Percentiles rank a stretch among this genome's conserved stretches.
Conservation (phyloP, 2,888 invertebrate genomes). For the Harpalus rufipes region DNA sequence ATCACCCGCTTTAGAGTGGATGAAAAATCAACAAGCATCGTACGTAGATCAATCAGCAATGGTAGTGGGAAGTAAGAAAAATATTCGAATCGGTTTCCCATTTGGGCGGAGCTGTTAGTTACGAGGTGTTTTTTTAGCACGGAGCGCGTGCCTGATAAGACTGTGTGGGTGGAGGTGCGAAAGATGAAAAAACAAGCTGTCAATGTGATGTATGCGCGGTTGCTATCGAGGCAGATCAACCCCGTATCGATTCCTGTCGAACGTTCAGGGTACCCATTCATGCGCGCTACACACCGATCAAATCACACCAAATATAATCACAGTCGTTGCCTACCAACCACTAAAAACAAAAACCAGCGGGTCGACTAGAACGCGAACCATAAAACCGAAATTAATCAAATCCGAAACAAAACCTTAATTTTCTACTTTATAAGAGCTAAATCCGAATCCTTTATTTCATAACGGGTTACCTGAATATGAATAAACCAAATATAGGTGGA, state of each 20-base stretch:
- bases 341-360: too few relatives aligned
- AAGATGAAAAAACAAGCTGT: slow-evolving; percentile 66
- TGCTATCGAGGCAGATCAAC: slow-evolving; percentile 58
- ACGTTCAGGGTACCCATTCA: slow-evolving; percentile 57
- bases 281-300: slow-evolving; percentile 25
- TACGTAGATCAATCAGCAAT: slow-evolving; percentile 7
- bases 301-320: background rate
- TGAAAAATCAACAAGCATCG: slow-evolving; percentile 23
- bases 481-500: too few relatives aligned
- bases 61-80: slow-evolving; percentile 33
- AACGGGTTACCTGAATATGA: too few relatives aligned
- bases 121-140: slow-evolving; percentile 40
- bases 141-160: slow-evolving; percentile 48
- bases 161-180: slow-evolving; percentile 42
- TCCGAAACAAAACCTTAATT: too few relatives aligned
- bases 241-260: slow-evolving; percentile 57
- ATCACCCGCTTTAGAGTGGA: background rate
- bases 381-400: too few relatives aligned
- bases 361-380: too few relatives aligned
- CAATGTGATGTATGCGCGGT: slow-evolving; percentile 63
- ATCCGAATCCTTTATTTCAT: too few relatives aligned
- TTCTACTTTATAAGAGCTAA: too few relatives aligned
- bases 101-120: slow-evolving; percentile 24
- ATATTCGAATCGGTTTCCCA: slow-evolving; percentile 49
- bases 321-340: too few relatives aligned